These are phyloP conservation scores for Dicrurus megarhynchus DNA, from an alignment of 2,113 vertebrate species.

Conservation along the genomic window DNA sequence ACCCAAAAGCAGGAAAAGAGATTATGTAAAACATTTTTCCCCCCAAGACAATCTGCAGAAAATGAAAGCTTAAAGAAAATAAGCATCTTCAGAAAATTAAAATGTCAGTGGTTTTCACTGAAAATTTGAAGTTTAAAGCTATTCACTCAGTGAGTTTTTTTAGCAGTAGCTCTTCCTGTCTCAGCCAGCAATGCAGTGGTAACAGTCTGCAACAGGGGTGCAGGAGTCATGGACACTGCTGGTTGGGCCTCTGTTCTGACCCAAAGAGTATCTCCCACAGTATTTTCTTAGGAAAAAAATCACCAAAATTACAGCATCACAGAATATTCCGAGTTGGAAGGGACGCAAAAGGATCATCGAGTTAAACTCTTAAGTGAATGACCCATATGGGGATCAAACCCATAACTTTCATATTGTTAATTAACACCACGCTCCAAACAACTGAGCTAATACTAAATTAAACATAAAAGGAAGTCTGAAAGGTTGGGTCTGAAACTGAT, in stretches of 20 bases:
- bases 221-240: not conserved
- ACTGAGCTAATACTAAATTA: not conserved
- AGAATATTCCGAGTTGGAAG: not conserved
- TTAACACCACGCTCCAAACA: not conserved
- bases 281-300: not conserved
- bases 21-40: not conserved
- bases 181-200: not conserved
- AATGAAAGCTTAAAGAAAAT: not conserved
- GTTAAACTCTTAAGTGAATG: not conserved
- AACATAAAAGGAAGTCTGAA: not conserved
- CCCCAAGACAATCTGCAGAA: not conserved
- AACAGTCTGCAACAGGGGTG: not conserved
- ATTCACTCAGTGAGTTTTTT: not conserved
- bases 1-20: not conserved
- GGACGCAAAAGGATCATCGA: accelerated
- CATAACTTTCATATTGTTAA: not conserved
- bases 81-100: not conserved
- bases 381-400: not conserved
- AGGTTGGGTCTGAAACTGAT: not conserved
- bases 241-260: not conserved
- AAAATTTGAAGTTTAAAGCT: not conserved
- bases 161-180: not conserved
- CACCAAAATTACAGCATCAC: not conserved
- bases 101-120: not conserved
- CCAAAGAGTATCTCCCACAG: not conserved